These are phyloP conservation scores for Drosophila merina DNA, from an alignment of 2,888 invertebrate species.

Conservation along the genomic window DNA sequence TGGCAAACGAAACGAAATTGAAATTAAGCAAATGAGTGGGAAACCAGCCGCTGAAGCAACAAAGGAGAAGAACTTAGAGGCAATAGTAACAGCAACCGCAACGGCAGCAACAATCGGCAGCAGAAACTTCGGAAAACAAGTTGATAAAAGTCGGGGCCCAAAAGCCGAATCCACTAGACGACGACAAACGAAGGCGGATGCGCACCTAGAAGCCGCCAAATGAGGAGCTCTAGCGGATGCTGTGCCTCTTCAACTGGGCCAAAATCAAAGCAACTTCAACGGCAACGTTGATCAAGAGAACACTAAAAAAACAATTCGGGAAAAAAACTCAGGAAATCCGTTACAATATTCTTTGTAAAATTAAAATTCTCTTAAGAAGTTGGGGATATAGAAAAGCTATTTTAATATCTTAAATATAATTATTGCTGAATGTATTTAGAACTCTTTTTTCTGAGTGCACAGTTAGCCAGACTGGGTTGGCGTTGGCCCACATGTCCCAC, in stretches of 20 bases:
- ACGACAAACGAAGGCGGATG: slow-evolving; percentile 66
- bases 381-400: too few species aligned
- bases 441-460: neutral
- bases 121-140: slow-evolving; percentile 58
- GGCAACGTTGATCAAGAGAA: slow-evolving; percentile 19
- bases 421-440: neutral
- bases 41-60: slow-evolving; percentile 55
- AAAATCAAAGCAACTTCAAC: slow-evolving; percentile 48
- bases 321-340: neutral
- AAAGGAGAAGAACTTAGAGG: slow-evolving; percentile 57
- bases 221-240: slow-evolving; percentile 74
- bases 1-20: slow-evolving; percentile 80
- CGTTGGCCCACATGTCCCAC: slow-evolving; percentile 69
- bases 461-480: slow-evolving; percentile 29
- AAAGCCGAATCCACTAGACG: slow-evolving; percentile 45
- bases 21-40: slow-evolving; percentile 78
- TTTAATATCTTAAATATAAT: too few species aligned
- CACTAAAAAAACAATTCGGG: neutral
- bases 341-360: neutral
- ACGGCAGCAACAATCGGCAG: slow-evolving; percentile 12
- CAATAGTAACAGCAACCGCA: slow-evolving; percentile 8
- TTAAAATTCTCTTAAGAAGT: too few species aligned
- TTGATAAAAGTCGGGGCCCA: slow-evolving; percentile 61
- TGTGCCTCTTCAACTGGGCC: slow-evolving; percentile 67
- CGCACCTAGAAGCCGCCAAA: slow-evolving; percentile 75